Base-by-base conservation (phyloP, 2,113 vertebrate species). In the Phalacrocorax brasilianus region DNA sequence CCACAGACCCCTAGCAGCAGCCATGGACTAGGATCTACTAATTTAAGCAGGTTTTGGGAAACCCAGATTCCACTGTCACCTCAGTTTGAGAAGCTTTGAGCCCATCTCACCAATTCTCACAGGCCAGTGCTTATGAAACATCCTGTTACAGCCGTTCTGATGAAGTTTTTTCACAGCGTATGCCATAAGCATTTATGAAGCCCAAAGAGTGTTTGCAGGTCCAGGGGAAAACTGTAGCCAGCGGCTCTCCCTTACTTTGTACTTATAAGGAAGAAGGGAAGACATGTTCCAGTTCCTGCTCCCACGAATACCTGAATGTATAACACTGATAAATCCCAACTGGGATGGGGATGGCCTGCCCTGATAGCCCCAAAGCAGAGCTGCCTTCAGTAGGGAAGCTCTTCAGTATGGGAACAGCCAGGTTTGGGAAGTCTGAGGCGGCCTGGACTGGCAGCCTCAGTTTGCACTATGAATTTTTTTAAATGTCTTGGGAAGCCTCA, bases 81-180 rank as follows among this genome's bases (percentile, higher is more conserved):
- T 83, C 35, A 27, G 19, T 66, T 26, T 67, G 44, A 87, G 65
- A 42, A 72, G 30, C 14, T 77, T 30, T 85, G 38, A 80, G 68
- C 20, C 38, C 63, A 74, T 11, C 62, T 53, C 61, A 58, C n/a
- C 14, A 19, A 66, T 40, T 74, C 59, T 45, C 32, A 42, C 10
- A 68, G 21, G 38, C 11, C 19, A 70, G 16, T 1, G 4, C 58
- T 76, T 14, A 40, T 5, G 14, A 72, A 79, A 12, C 3, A 2
- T 13, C 30, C 9, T 52, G 40, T 65, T 44, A 72, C 23, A 33
- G 21, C 33, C 33, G 71, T 86, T 73, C 47, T 12, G 14, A 74
- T 12, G 16, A 59, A 49, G 3, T 22, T 76, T 83, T 65, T 85
- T 55, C 53, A 82, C 4, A 30, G 58, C 0, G 0, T 15, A 19